phyloP scores from a whole-genome alignment of 92 coral and sea anemone species.

The Nematostella vectensis region DNA sequence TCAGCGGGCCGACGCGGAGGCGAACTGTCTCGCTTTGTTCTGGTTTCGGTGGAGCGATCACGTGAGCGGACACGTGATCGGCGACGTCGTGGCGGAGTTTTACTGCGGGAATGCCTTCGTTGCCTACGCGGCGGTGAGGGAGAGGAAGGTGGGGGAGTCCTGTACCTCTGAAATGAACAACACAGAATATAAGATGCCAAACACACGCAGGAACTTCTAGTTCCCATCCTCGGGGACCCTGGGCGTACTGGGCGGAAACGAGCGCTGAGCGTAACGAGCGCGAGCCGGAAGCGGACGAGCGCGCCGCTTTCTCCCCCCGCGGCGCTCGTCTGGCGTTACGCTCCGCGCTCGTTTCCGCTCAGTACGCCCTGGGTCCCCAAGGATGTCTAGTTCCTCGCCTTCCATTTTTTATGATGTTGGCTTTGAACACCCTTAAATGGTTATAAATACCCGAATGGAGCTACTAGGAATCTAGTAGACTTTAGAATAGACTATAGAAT shows the following conservation, averaged over 20 bases:
- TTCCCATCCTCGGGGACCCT: neutral
- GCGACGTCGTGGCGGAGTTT: slow-evolving; percentile 33
- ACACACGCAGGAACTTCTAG: neutral
- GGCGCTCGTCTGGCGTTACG: too few species aligned
- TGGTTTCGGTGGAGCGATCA: slow-evolving; percentile 1
- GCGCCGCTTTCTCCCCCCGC: too few species aligned
- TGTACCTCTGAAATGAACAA: slow-evolving; percentile 44
- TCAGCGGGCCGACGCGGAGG: slow-evolving; percentile 9
- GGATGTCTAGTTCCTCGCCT: too few species aligned
- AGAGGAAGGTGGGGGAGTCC: slow-evolving; percentile 68
- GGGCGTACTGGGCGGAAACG: too few species aligned
- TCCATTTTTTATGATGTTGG: too few species aligned
- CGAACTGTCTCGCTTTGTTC: slow-evolving; percentile 10
- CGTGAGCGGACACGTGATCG: slow-evolving; percentile 24
- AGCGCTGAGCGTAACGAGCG: too few species aligned
- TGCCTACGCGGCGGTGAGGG: slow-evolving; percentile 13
- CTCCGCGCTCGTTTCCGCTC: too few species aligned
- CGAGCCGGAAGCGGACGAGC: too few species aligned
- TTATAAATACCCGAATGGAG: too few species aligned
- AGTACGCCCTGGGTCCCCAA: too few species aligned
- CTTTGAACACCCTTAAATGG: neutral
- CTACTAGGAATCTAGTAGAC: too few species aligned
- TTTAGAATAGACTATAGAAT: too few species aligned
- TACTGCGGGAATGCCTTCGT: slow-evolving; percentile 21
- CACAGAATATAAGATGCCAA: neutral